Evolutionary conservation across 2,113 vertebrate genomes (phyloP).

Genomic region (Gnathonemus longibarbis): DNA sequence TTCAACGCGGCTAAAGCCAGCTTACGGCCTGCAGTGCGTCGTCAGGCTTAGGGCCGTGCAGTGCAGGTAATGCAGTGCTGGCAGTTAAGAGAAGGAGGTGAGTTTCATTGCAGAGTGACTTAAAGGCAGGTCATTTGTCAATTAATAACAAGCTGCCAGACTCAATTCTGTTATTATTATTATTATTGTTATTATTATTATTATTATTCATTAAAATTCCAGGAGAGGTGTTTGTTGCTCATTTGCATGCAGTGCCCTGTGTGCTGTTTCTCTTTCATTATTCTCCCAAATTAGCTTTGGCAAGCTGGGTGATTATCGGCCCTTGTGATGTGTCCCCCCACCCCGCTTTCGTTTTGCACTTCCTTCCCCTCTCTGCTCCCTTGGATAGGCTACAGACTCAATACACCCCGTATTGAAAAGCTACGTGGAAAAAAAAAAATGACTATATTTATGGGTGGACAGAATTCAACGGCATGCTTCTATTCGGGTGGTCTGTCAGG

Average conservation of each 20-base stretch:
- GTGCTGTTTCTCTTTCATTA: not conserved
- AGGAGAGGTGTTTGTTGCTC: not conserved
- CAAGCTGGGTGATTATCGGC: not conserved
- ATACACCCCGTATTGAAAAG: not conserved
- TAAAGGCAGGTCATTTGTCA: not conserved
- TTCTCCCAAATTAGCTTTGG: not conserved
- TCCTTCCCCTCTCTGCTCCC: not conserved
- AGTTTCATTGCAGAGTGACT: not conserved
- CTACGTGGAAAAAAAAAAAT: not conserved
- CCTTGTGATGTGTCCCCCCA: not conserved
- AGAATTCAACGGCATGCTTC: not conserved
- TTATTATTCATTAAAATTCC: not conserved
- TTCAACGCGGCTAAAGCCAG: not conserved
- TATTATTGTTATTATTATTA: not conserved
- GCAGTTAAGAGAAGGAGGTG: not conserved
- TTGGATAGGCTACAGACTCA: not conserved
- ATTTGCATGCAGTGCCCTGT: not conserved
- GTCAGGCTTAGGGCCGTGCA: not conserved
- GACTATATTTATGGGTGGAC: not conserved
- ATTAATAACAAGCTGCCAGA: not conserved
- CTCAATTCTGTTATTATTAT: not conserved
- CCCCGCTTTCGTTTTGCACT: not conserved
- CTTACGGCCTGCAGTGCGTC: not conserved
- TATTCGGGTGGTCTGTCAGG: not conserved
- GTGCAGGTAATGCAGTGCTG: not conserved